Base-by-base conservation (phyloP, 2,888 invertebrate genomes). In the Trisateles emortualis region DNA sequence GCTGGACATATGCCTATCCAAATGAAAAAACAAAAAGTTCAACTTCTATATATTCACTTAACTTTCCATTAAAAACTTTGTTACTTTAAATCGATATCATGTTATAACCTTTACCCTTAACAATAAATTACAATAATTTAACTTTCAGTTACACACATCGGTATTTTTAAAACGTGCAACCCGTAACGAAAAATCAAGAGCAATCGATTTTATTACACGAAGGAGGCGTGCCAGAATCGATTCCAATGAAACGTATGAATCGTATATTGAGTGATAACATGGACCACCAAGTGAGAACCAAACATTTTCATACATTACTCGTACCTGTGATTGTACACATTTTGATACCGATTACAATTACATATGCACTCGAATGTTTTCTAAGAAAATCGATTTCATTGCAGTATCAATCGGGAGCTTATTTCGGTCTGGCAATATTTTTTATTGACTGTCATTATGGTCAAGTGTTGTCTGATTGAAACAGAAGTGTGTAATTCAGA, bases 251-350 rank as follows among this genome's bases (percentile, higher is more conserved):
- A 76, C 73, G 74, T 64, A 72, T 65, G 68, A 67, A 72, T 74
- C 71, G 64, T 68, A 62, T 68, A 75, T 68, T 69, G 72, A 72
- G 74, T 76, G 80, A 76, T 82, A 81, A 78, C 65, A 64, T 36
- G 68, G 72, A 74, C 73, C 76, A 76, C 75, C 79, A 54, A 49
- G 52, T 65, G 59, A 57, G 71, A 72, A 64, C 62, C 65, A 55
- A 72, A 73, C 70, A 75, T 75, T 74, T 68, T 60, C 51, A 50
- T 67, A 61, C 62, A 60, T 72, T 66, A 60, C 46, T 46, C 53
- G 60, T 48, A 32, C 26, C 19, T 42, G 6, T 72, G 63, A 74
- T 73, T 72, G 60, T 51, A 59, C 59, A 72, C 75, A 76, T 76
- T 79, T 81, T 75, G 72, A 75, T 75, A 56, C 67, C 72, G 66